Conservation (phyloP, 2,113 vertebrate species). For the Phalacrocorax pelagicus region DNA sequence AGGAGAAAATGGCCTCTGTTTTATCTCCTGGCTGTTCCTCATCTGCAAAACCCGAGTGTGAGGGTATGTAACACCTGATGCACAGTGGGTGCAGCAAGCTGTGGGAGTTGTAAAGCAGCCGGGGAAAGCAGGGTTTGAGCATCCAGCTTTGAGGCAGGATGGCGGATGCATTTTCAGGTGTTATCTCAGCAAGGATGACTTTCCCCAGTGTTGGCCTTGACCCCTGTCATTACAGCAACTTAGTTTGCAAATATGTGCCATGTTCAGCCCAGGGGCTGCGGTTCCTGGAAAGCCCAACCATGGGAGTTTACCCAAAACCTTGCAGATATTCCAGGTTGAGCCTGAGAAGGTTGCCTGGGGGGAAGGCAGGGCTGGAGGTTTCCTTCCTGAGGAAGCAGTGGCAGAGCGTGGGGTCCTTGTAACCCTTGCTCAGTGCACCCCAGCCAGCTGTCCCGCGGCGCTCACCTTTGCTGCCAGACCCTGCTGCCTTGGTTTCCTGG, state of each 20-base stretch:
- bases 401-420: not conserved
- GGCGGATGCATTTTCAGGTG: not conserved
- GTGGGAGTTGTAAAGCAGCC: not conserved
- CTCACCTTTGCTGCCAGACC: not conserved
- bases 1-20: not conserved
- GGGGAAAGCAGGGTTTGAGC: not conserved
- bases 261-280: not conserved
- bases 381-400: not conserved
- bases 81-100: not conserved
- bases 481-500: not conserved
- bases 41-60: not conserved
- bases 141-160: accelerated
- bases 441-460: accelerated
- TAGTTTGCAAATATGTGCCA: not conserved
- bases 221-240: not conserved
- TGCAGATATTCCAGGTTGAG: not conserved
- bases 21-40: not conserved
- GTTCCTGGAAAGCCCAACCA: not conserved
- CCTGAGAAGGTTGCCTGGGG: not conserved
- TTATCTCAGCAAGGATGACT: not conserved
- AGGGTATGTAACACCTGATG: not conserved
- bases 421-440: not conserved
- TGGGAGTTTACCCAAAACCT: not conserved
- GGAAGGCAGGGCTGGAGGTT: not conserved
- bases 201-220: not conserved